A percentile compares a stretch with the other conserved stretches of the same genome.
Evolutionary conservation across 1,140 invertebrate species (phyloP).

Genomic region (Drosophila lacertosa): DNA sequence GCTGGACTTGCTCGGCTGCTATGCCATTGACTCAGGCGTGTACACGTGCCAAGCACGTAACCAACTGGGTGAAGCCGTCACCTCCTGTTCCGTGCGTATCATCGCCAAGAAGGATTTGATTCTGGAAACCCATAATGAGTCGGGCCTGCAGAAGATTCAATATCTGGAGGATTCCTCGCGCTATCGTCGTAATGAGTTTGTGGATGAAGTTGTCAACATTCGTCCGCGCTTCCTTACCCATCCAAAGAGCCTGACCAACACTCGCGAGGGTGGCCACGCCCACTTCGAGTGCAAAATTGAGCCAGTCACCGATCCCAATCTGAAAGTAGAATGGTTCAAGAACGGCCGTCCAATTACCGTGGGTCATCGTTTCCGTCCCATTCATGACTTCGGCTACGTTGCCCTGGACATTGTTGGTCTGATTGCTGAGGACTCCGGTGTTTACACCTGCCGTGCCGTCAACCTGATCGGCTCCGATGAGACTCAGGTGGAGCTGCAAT

Average conservation of each 20-base stretch:
- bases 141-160: constrained; percentile 95
- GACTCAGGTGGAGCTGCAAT: constrained; percentile 89
- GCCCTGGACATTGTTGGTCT: constrained; percentile 95
- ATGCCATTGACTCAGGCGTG: constrained; percentile 98
- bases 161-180: constrained; percentile 94
- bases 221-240: constrained; percentile 93
- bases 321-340: constrained; percentile 97
- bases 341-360: constrained; percentile 94
- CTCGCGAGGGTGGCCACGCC: constrained; percentile 95
- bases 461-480: constrained; percentile 95
- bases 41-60: constrained; percentile 97
- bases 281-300: constrained; percentile 99
- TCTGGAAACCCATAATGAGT: constrained; percentile 93
- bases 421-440: constrained; percentile 96
- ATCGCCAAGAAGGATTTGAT: constrained; percentile 94
- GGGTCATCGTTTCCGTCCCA: constrained; percentile 95
- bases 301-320: constrained; percentile 96
- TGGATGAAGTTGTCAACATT: constrained; percentile 93
- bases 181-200: constrained; percentile 91
- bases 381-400: constrained; percentile 98
- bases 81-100: constrained; percentile 93
- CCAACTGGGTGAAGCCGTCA: constrained; percentile 96
- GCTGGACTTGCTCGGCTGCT: constrained; percentile 97
- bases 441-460: constrained; percentile 95
- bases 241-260: constrained; percentile 92